Evolutionary conservation across 1,140 invertebrate genomes (phyloP).

Genomic region (Macrotrachela quadricornifera): DNA sequence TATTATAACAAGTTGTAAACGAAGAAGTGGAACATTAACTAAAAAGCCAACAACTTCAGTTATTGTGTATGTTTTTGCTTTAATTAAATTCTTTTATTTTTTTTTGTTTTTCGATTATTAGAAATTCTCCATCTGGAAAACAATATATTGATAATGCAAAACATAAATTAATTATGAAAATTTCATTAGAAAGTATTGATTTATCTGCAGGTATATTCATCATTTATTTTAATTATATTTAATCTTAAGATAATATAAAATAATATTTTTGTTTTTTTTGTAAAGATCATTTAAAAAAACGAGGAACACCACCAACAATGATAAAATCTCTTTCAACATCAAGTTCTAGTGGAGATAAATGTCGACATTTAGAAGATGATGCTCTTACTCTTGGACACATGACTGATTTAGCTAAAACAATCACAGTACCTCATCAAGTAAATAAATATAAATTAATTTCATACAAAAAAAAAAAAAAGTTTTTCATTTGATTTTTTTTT

Average conservation of each 20-base stretch:
- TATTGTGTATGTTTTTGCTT: neutral
- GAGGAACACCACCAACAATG: too few relatives aligned
- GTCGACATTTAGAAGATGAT: constrained; percentile 46
- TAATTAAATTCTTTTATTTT: neutral
- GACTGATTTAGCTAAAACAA: constrained; percentile 40
- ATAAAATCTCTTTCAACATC: too few relatives aligned
- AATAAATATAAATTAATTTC: neutral
- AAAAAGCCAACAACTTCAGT: constrained; percentile 13
- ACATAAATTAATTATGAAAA: constrained; percentile 9
- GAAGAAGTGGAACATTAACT: constrained; percentile 61
- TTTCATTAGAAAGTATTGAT: constrained; percentile 51
- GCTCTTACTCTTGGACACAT: constrained; percentile 56
- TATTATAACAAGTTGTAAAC: constrained; percentile 73
- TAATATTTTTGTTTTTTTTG: too few relatives aligned
- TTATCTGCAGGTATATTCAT: constrained; percentile 53
- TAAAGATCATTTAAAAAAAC: too few relatives aligned
- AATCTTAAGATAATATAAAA: too few relatives aligned
- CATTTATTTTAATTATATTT: neutral
- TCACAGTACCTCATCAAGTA: constrained; percentile 6
- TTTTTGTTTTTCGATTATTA: neutral
- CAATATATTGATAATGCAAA: constrained; percentile 7
- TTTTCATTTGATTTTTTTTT: too few relatives aligned
- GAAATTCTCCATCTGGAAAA: constrained; percentile 6
- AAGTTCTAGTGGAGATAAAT: too few relatives aligned
- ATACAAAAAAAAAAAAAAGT: too few relatives aligned